phyloP scores from a whole-genome alignment of 2,888 invertebrate species.

The Lomographa bimaculata region DNA sequence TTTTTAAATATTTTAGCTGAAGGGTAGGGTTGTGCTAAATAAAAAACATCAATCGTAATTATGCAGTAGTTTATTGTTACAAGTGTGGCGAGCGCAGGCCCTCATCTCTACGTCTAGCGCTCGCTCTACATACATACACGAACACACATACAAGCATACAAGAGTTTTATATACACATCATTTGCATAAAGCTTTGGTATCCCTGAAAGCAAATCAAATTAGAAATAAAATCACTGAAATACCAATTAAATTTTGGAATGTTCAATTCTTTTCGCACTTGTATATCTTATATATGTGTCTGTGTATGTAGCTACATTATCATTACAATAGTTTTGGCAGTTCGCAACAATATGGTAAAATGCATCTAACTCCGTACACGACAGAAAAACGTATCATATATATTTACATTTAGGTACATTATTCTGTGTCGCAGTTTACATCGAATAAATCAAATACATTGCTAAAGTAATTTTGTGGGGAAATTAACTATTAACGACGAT shows the following conservation, averaged over 20 bases:
- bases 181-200: constrained; percentile 1
- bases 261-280: no score
- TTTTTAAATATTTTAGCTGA: no score
- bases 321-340: constrained; percentile 81
- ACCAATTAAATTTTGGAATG: constrained; percentile 18
- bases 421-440: constrained; percentile 45
- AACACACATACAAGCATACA: constrained; percentile 37
- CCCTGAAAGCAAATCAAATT: constrained; percentile 4
- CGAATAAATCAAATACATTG: constrained; percentile 49
- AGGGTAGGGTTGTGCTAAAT: no score
- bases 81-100: constrained; percentile 54
- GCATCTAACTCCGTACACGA: constrained; percentile 67
- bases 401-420: constrained; percentile 66
- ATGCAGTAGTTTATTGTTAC: constrained; percentile 81
- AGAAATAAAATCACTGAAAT: neutral
- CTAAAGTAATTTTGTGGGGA: constrained; percentile 36
- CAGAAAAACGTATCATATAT: constrained; percentile 64
- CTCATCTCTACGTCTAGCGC: constrained; percentile 54
- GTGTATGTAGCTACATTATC: constrained; percentile 64
- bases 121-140: constrained; percentile 44
- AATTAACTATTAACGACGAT: constrained; percentile 58
- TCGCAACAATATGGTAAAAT: constrained; percentile 79
- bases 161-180: neutral
- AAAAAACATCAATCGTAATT: constrained; percentile 49
- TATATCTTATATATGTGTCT: constrained; percentile 41